Conservation (phyloP, 1,140 invertebrate species). For the Wiebesia pumilae region DNA sequence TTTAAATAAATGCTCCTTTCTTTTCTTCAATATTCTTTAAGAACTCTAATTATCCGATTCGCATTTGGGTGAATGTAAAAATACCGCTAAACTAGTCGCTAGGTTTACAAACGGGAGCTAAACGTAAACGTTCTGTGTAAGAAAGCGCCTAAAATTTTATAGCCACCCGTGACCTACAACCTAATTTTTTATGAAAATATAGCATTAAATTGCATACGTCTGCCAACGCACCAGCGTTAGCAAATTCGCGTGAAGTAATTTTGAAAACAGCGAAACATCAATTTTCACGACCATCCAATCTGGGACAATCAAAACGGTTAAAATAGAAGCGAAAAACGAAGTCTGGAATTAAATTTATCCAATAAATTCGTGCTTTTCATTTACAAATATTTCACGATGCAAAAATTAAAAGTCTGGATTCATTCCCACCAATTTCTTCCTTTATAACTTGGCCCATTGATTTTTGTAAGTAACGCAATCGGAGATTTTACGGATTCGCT, state of each 20-base stretch:
- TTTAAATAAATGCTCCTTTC: background rate
- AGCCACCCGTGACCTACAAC: background rate
- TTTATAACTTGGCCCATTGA: background rate
- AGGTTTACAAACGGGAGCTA: background rate
- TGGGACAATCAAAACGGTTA: background rate
- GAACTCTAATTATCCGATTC: background rate
- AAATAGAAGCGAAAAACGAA: background rate
- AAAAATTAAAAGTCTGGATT: background rate
- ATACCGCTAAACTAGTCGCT: background rate
- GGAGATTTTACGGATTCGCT: background rate
- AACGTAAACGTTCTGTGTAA: background rate
- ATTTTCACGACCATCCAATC: background rate
- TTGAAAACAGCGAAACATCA: background rate
- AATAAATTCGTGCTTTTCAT: background rate
- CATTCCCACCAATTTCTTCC: background rate
- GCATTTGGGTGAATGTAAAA: background rate
- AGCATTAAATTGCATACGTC: background rate
- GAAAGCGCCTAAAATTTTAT: background rate
- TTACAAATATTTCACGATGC: background rate
- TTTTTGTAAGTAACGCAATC: background rate
- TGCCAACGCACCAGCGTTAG: accelerated
- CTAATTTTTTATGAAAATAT: constrained; percentile 2
- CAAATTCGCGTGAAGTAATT: background rate
- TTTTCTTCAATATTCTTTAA: background rate
- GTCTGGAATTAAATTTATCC: background rate